Evolutionary conservation across 2,113 vertebrate genomes (phyloP).

Genomic region (Paradisaea rubra): DNA sequence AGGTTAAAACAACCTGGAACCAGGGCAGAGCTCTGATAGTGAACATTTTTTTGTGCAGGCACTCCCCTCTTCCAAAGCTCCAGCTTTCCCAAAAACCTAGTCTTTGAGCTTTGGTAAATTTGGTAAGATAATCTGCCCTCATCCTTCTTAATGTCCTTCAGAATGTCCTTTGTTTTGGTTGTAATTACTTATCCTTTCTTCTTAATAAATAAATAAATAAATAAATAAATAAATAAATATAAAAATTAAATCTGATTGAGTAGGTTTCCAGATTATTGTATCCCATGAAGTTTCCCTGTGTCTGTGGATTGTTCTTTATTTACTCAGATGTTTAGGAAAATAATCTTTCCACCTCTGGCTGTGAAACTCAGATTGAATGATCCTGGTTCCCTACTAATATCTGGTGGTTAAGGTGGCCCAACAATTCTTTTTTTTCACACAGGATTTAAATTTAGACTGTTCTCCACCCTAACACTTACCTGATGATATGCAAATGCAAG

Average conservation of each 20-base stretch:
- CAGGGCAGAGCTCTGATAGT: background rate
- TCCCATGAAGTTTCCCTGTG: background rate
- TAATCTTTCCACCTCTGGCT: background rate
- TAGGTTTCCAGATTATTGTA: background rate
- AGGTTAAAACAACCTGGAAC: background rate
- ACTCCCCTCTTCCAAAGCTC: background rate
- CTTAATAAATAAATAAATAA: background rate
- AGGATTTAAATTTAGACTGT: background rate
- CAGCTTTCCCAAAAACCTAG: background rate
- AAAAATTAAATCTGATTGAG: background rate
- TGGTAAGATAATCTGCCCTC: background rate
- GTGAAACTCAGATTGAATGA: background rate
- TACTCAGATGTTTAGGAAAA: background rate
- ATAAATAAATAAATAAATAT: no score
- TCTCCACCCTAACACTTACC: background rate
- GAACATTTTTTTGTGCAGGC: background rate
- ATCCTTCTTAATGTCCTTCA: background rate
- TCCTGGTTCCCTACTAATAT: fast-evolving
- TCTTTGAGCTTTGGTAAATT: background rate
- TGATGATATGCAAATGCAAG: background rate
- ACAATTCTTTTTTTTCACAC: background rate
- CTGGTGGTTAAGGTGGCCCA: background rate
- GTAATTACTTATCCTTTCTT: background rate
- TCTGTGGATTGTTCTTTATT: background rate
- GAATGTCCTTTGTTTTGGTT: background rate